Percentiles rank a stretch among this genome's conserved stretches.
Evolutionary conservation across 2,113 vertebrate species (phyloP).

Genomic region (Carassius auratus): DNA sequence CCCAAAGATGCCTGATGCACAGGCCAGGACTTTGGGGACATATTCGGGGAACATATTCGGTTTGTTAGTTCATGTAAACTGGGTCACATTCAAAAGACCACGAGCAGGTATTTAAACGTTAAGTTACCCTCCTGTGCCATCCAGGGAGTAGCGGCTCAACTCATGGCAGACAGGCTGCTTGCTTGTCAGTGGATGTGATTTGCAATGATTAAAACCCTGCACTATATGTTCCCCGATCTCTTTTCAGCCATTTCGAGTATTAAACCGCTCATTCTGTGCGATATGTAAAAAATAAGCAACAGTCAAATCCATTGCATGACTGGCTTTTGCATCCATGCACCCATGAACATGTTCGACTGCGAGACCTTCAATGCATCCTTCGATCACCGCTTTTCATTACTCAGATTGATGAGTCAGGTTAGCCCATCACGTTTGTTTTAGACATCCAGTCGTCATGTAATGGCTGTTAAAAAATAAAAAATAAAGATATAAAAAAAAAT

Average conservation of each 20-base stretch:
- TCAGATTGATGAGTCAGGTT: constrained; percentile 42
- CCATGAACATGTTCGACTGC: constrained; percentile 47
- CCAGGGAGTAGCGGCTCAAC: constrained; percentile 12
- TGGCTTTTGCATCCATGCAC: constrained; percentile 38
- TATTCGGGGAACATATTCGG: constrained; percentile 21
- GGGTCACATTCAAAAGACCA: constrained; percentile 47
- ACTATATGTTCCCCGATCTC: not conserved
- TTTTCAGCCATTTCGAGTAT: not conserved
- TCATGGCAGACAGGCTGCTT: not conserved
- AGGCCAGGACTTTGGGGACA: constrained; percentile 50
- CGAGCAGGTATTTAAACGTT: constrained; percentile 17
- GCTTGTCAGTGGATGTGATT: constrained; percentile 39
- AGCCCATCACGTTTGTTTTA: constrained; percentile 41
- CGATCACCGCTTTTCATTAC: constrained; percentile 31
- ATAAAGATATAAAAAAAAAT: not conserved
- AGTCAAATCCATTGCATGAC: constrained; percentile 33
- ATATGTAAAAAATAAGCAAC: not conserved
- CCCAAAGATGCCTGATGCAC: constrained; percentile 36
- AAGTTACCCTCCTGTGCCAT: not conserved
- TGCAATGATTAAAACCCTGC: constrained; percentile 36
- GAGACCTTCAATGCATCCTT: constrained; percentile 40
- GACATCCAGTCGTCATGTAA: constrained; percentile 32
- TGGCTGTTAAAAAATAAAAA: not conserved
- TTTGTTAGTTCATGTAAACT: constrained; percentile 46
- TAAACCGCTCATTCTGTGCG: not conserved